These are phyloP conservation scores for Stenopsyche tienmushanensis DNA, from an alignment of 1,140 invertebrate genomes.

Conservation along the genomic window DNA sequence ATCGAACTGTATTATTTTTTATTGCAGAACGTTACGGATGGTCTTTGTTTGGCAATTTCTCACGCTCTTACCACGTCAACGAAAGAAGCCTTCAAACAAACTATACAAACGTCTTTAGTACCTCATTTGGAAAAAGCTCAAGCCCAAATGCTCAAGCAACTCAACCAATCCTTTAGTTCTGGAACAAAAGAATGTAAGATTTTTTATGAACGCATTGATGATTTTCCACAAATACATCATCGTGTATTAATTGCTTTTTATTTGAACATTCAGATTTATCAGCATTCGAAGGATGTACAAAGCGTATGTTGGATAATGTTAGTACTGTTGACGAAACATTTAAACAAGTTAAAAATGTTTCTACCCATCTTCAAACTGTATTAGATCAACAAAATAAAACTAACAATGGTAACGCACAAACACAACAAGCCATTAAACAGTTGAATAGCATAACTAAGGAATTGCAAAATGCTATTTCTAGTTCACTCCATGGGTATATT, in stretches of 20 bases:
- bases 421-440: conserved; percentile 36
- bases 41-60: conserved; percentile 66
- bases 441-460: conserved; percentile 37
- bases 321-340: conserved; percentile 31
- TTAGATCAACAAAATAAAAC: conserved; percentile 39
- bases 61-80: conserved; percentile 66
- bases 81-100: conserved; percentile 70
- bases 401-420: conserved; percentile 34
- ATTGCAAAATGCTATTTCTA: conserved; percentile 31
- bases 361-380: conserved; percentile 31
- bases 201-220: background rate
- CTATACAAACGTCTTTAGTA: conserved; percentile 71
- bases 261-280: conserved; percentile 49
- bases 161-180: conserved; percentile 80
- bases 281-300: conserved; percentile 52
- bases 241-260: background rate
- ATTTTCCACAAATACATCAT: background rate
- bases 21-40: conserved; percentile 70
- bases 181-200: conserved; percentile 88
- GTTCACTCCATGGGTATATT: conserved; percentile 33
- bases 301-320: conserved; percentile 27
- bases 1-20: conserved; percentile 15
- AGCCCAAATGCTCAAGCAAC: conserved; percentile 81
- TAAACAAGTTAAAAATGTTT: conserved; percentile 24
- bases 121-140: conserved; percentile 84